A percentile compares a stretch with the other conserved stretches of the same genome.
phyloP scores from a whole-genome alignment of 2,113 vertebrate species.

The Crocuta crocuta region DNA sequence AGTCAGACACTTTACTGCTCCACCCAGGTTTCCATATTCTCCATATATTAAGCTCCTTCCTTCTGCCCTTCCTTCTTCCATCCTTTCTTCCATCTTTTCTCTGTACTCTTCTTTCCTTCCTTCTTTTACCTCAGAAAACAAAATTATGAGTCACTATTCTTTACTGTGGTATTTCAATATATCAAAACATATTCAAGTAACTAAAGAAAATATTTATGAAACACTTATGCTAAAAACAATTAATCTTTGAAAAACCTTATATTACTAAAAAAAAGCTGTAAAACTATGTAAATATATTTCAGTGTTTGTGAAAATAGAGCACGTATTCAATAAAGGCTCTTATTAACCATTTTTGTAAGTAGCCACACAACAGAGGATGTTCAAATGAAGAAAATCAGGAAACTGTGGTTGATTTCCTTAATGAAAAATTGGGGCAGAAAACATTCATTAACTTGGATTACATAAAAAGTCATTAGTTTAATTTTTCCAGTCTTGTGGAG shows the following conservation, averaged over 20 bases:
- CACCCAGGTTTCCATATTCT: background rate
- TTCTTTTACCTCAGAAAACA: background rate
- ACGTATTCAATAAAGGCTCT: background rate
- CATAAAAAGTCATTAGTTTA: conserved; percentile 18
- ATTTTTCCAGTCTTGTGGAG: conserved; percentile 8
- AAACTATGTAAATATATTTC: background rate
- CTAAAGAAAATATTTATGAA: conserved; percentile 3
- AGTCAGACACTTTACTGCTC: too few relatives aligned
- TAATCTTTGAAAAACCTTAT: conserved; percentile 5
- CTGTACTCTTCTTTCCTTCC: background rate
- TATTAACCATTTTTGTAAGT: conserved; percentile 13
- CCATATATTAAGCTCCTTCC: background rate
- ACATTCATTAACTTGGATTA: conserved; percentile 17
- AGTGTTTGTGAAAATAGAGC: background rate
- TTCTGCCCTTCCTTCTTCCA: background rate
- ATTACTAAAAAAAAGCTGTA: background rate
- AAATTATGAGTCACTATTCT: background rate
- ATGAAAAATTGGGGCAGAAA: background rate
- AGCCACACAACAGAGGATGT: background rate
- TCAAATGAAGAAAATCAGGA: conserved; percentile 46
- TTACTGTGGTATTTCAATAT: background rate
- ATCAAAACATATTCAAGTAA: background rate
- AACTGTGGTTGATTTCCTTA: conserved; percentile 33
- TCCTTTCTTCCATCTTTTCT: background rate
- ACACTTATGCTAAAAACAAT: background rate